Percentiles rank a stretch among this genome's conserved stretches.
phyloP scores from a whole-genome alignment of 2,113 vertebrate species.

The Rostratula benghalensis region DNA sequence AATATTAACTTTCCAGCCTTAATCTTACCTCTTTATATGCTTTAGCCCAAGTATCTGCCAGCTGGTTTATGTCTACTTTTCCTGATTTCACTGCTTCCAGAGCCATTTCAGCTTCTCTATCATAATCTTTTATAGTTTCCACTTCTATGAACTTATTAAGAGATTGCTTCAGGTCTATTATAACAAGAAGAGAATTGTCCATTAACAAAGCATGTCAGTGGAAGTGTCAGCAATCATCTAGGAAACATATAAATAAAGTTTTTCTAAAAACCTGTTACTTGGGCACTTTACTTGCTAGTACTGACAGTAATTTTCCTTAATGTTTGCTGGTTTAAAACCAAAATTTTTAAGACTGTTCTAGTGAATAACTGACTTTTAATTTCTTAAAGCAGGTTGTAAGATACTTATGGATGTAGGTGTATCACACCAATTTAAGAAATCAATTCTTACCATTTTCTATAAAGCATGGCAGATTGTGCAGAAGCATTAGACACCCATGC shows the following conservation, averaged over 20 bases:
- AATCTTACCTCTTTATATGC: conserved; percentile 87
- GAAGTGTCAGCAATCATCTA: neutral
- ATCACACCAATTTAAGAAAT: neutral
- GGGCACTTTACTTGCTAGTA: neutral
- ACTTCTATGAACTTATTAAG: conserved; percentile 84
- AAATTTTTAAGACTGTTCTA: neutral
- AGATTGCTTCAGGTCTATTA: conserved; percentile 84
- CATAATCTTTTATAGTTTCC: conserved; percentile 86
- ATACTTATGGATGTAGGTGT: neutral
- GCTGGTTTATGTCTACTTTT: conserved; percentile 82
- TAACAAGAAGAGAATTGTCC: neutral
- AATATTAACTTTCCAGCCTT: neutral
- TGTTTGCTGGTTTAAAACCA: neutral
- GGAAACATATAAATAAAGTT: neutral
- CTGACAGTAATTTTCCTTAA: neutral
- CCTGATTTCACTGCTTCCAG: conserved; percentile 84
- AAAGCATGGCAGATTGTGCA: conserved; percentile 91
- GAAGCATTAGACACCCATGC: conserved; percentile 88
- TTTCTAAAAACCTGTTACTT: neutral
- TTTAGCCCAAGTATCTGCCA: conserved; percentile 87
- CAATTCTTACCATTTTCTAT: conserved; percentile 85
- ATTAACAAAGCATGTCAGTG: neutral
- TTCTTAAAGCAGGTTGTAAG: neutral
- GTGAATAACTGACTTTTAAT: neutral
- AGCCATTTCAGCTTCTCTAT: conserved; percentile 84